A percentile compares a stretch with the other conserved stretches of the same genome.
Evolutionary conservation across 2,888 invertebrate genomes (phyloP).

Genomic region (Stenoptilia bipunctidactyla): DNA sequence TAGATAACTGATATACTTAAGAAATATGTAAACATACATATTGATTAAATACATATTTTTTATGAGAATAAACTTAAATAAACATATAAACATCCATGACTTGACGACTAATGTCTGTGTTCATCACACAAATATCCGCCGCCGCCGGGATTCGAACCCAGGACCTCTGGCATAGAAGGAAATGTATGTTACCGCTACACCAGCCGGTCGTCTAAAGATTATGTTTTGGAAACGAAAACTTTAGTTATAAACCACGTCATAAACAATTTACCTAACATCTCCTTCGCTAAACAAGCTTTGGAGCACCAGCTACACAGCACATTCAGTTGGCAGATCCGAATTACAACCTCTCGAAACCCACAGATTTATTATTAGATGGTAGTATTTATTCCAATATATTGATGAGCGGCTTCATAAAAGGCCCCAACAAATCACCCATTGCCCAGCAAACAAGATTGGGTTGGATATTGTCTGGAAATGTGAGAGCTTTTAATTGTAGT

Average conservation of each 20-base stretch:
- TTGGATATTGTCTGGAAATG: constrained; percentile 12
- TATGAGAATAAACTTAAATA: too few species aligned
- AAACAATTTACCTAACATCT: constrained; percentile 11
- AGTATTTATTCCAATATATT: constrained; percentile 5
- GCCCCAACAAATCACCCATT: constrained; percentile 5
- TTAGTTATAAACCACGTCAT: constrained; percentile 12
- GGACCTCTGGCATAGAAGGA: too few species aligned
- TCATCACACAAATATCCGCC: too few species aligned
- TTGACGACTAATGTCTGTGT: too few species aligned
- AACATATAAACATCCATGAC: too few species aligned
- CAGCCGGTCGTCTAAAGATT: too few species aligned
- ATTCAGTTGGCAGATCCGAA: constrained; percentile 15
- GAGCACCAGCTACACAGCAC: constrained; percentile 10
- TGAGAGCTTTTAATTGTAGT: constrained; percentile 8
- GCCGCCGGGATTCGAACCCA: too few species aligned
- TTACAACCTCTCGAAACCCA: constrained; percentile 6
- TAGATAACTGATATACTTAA: too few species aligned
- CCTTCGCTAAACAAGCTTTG: constrained; percentile 12
- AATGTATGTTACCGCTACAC: too few species aligned
- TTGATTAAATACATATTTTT: too few species aligned
- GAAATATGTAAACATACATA: too few species aligned
- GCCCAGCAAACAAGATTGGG: constrained; percentile 12
- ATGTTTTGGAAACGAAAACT: constrained; percentile 10
- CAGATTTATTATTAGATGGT: constrained; percentile 5
- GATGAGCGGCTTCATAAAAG: constrained; percentile 9